Evolutionary conservation across 2,888 invertebrate genomes (phyloP).

Genomic region (Nephrotoma flavescens): DNA sequence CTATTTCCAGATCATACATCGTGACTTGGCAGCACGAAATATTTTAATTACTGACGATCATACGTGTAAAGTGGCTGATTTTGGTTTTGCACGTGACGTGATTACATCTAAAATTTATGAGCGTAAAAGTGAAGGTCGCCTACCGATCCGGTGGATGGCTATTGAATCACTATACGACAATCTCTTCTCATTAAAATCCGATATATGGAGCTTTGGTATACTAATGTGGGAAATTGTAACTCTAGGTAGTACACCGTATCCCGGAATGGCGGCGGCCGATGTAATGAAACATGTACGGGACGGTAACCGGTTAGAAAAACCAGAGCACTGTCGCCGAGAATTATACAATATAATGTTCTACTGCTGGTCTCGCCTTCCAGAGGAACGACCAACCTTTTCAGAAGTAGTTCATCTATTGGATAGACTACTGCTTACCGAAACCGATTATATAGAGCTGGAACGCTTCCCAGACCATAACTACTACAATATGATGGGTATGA

Average conservation of each 20-base stretch:
- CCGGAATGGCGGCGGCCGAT: constrained; percentile 80
- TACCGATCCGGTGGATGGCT: constrained; percentile 87
- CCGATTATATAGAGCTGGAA: constrained; percentile 86
- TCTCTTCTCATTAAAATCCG: constrained; percentile 84
- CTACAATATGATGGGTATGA: constrained; percentile 70
- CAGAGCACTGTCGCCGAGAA: constrained; percentile 84
- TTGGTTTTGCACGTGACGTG: constrained; percentile 84
- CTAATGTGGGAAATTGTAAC: constrained; percentile 94
- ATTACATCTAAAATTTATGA: constrained; percentile 80
- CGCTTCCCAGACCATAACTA: constrained; percentile 87
- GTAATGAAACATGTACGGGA: constrained; percentile 82
- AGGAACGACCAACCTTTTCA: constrained; percentile 68
- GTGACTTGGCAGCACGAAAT: constrained; percentile 81
- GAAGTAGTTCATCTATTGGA: constrained; percentile 72
- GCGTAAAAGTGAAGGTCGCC: constrained; percentile 67
- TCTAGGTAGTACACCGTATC: constrained; percentile 88
- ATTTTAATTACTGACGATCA: constrained; percentile 75
- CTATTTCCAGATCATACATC: constrained; percentile 58
- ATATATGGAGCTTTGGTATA: constrained; percentile 93
- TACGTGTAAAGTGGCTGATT: constrained; percentile 85
- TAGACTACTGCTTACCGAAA: constrained; percentile 72
- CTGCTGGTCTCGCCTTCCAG: constrained; percentile 81
- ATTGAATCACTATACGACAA: constrained; percentile 90
- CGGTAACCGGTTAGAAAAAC: constrained; percentile 81
- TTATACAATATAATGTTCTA: constrained; percentile 91